Base-by-base conservation (phyloP, 2,888 invertebrate genomes). In the Hymenopus coronatus region DNA sequence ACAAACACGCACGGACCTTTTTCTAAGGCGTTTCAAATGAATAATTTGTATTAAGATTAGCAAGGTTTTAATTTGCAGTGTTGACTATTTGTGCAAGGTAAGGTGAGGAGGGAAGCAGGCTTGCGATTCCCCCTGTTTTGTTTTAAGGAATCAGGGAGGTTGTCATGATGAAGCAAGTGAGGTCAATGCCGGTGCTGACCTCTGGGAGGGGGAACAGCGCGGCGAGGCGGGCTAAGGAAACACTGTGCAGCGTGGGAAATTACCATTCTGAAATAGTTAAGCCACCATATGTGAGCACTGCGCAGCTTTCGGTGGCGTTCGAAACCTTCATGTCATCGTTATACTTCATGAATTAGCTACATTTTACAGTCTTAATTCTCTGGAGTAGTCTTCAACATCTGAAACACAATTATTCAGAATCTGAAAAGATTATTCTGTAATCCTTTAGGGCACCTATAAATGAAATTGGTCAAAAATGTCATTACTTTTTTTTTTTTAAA, bases 131-230 rank as follows among this genome's bases (percentile, higher is more conserved):
- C 54, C 54, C 54, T 70, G 54, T 70, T 70, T 70, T 70, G 54
- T 70, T 70, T 70, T 70, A 70, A 70, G 54, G 54, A 70, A 70
- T 70, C 54, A 70, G 54, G 54, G 54, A 70, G 54, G 54, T 70
- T 70, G 54, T 70, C 54, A 70, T 70, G 54, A 70, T 70, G 54
- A 70, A 70, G 54, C 54, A 70, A 70, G 54, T 33, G 40, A 70
- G 88, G 88, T 88, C 88, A 88, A 84, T 70, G 88, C 28, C 84
- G 84, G 88, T 28, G 33, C 70, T 88, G 88, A 88, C 88, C 88
- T 70, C 84, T 46, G 28, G 40, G 70, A 46, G 85, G 40, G 85
- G 85, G n/a, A 14, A 46, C 85, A n/a, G 85, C 85, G 28, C 84
- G 20, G 20, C 28, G 28, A 8, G 28, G 28, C 28, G 83, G 15